These are phyloP conservation scores for Pristionchus fissidentatus DNA, from an alignment of 2,888 invertebrate species.

Conservation along the genomic window DNA sequence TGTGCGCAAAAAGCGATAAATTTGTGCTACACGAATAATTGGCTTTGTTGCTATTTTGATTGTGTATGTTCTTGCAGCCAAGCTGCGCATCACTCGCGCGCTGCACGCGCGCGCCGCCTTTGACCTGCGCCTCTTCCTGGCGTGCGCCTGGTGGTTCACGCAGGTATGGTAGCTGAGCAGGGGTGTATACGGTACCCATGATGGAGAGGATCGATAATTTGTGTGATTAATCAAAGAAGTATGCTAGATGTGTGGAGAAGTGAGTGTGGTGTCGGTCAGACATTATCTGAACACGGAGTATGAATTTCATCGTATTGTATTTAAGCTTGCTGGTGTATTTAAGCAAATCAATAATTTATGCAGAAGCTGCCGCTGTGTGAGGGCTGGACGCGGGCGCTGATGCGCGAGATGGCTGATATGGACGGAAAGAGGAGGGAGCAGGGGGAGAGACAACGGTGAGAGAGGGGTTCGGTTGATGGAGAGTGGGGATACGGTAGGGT, in stretches of 20 bases:
- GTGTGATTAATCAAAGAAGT: no score
- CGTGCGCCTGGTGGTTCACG: constrained; percentile 12
- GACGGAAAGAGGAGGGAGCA: background rate
- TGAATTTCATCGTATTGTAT: no score
- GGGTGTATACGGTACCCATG: background rate
- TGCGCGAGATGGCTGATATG: background rate
- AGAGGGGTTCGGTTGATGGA: no score
- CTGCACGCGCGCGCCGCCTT: constrained; percentile 10
- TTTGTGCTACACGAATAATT: no score
- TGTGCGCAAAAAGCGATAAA: no score
- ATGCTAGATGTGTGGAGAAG: no score
- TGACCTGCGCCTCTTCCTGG: constrained; percentile 8
- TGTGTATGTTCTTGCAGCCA: background rate
- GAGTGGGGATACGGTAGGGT: no score
- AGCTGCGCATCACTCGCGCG: constrained; percentile 14
- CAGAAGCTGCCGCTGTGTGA: constrained; percentile 11
- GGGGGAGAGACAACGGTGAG: background rate
- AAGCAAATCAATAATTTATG: background rate
- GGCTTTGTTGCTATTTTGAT: background rate
- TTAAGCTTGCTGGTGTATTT: no score
- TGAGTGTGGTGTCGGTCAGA: no score
- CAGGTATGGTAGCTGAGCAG: background rate
- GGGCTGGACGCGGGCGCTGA: constrained; percentile 1
- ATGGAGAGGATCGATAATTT: background rate
- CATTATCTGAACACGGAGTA: no score